phyloP scores from a whole-genome alignment of 2,888 invertebrate genomes.

The Platycnemis pennipes region DNA sequence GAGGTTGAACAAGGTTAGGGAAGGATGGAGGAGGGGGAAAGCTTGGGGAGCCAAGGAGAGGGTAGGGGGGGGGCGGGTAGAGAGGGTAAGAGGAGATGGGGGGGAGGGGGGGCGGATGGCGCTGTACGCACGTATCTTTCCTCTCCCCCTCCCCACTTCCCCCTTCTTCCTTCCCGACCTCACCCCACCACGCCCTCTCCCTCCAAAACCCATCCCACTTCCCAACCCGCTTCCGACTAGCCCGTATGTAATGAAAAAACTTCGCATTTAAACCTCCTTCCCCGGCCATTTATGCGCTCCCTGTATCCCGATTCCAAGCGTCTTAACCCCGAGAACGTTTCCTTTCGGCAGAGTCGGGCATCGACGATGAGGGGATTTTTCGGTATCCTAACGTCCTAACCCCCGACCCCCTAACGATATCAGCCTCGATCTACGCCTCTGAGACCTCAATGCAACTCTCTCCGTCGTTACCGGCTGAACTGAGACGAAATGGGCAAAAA shows the following conservation, averaged over 20 bases:
- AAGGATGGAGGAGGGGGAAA: background rate
- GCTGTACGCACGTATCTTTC: background rate
- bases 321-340: background rate
- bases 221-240: background rate
- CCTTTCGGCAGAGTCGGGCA: background rate
- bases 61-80: background rate
- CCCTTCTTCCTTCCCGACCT: background rate
- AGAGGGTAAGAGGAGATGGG: background rate
- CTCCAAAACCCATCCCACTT: background rate
- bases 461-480: too few species aligned
- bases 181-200: background rate
- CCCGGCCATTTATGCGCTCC: background rate
- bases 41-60: background rate
- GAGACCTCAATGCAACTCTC: too few species aligned
- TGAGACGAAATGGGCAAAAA: too few species aligned
- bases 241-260: constrained; percentile 16
- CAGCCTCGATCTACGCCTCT: too few species aligned
- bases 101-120: background rate
- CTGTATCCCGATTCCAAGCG: background rate
- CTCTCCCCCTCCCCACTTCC: background rate
- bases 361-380: too few species aligned
- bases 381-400: too few species aligned
- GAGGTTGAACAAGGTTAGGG: constrained; percentile 54
- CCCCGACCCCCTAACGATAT: background rate
- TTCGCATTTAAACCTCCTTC: background rate